Conservation (phyloP, 2,797 vertebrate species). For the Smutsia temminckii region DNA sequence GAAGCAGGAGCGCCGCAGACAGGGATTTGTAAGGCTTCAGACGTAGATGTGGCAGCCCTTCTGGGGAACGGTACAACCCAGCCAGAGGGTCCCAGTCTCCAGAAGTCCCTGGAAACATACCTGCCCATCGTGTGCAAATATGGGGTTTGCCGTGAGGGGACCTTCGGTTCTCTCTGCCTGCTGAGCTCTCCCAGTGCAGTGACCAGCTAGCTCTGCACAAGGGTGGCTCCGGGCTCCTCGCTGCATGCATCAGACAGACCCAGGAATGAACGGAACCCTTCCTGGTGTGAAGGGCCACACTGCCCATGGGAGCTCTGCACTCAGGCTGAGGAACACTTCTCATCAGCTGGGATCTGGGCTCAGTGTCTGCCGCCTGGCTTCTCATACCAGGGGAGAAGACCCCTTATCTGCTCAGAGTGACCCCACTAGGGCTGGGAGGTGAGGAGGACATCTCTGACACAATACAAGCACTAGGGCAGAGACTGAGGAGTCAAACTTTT, state of each 20-base stretch:
- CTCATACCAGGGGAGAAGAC: not conserved
- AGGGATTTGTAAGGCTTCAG: not conserved
- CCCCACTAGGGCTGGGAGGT: too few relatives aligned
- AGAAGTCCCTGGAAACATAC: too few relatives aligned
- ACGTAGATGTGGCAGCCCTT: not conserved
- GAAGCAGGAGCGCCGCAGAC: not conserved
- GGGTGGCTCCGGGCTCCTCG: not conserved
- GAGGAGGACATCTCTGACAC: not conserved
- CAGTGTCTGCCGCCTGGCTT: not conserved
- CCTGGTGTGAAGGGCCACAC: rapidly evolving
- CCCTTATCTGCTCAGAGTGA: not conserved
- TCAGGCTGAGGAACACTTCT: not conserved
- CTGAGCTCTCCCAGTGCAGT: rapidly evolving
- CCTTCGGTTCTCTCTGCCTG: not conserved
- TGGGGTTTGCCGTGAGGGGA: too few relatives aligned
- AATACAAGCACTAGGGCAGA: not conserved
- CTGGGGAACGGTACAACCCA: not conserved
- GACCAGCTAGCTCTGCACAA: too few relatives aligned
- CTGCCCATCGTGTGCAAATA: not conserved
- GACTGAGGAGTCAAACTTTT: not conserved
- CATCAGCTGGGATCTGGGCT: not conserved
- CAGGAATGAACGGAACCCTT: not conserved
- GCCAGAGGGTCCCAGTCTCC: not conserved
- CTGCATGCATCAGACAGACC: not conserved
- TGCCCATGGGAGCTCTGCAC: too few relatives aligned